These are phyloP conservation scores for Lineus longissimus DNA, from an alignment of 1,140 invertebrate species.

Conservation along the genomic window DNA sequence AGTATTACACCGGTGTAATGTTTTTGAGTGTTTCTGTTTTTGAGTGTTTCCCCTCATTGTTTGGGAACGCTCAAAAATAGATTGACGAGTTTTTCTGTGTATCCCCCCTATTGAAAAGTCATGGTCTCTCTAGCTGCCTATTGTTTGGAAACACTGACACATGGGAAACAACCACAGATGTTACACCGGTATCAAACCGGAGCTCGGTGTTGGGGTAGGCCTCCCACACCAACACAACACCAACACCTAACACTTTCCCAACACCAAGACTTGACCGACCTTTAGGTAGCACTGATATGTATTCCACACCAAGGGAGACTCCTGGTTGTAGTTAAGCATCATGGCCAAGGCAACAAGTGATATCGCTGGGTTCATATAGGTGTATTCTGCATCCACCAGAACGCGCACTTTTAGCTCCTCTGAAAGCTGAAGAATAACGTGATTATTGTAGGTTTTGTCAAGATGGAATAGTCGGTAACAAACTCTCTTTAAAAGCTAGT, in stretches of 20 bases:
- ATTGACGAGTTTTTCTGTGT: no score
- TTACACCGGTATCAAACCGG: conserved; percentile 70
- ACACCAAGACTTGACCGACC: conserved; percentile 56
- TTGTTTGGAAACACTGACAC: no score
- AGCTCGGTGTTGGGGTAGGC: conserved; percentile 91
- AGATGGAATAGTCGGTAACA: not conserved
- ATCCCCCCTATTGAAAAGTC: no score
- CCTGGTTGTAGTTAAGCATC: conserved; percentile 81
- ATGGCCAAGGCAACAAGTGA: conserved; percentile 90
- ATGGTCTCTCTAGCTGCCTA: no score
- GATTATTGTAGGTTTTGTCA: not conserved
- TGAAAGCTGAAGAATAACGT: conserved; percentile 70
- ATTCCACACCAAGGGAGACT: conserved; percentile 87
- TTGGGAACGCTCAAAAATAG: no score
- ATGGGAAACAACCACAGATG: no score
- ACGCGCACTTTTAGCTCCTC: conserved; percentile 84
- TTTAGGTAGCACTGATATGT: conserved; percentile 98
- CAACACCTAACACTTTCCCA: no score
- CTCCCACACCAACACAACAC: no score
- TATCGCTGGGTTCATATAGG: conserved; percentile 97
- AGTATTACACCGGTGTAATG: no score
- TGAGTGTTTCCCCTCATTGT: no score
- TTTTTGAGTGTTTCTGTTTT: no score
- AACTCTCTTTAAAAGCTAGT: no score
- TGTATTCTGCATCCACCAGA: conserved; percentile 98